A percentile compares a stretch with the other conserved stretches of the same genome.
phyloP scores from a whole-genome alignment of 2,888 invertebrate species.

The Hoplodrina ambigua region DNA sequence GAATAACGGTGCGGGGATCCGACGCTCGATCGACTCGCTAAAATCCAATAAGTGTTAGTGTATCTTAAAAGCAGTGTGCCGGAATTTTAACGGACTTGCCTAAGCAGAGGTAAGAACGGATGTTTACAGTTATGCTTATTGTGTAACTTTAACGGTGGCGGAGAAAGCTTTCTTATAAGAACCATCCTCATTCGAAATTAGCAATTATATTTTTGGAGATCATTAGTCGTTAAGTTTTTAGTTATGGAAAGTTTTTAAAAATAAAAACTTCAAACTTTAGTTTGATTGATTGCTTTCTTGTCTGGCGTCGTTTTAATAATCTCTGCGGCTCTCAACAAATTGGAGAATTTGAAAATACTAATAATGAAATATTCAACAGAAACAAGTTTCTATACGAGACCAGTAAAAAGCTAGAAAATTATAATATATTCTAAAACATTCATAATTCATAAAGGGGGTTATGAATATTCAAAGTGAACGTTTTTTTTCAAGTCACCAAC shows the following conservation, averaged over 20 bases:
- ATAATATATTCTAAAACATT: slow-evolving; percentile 67
- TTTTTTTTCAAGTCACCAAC: slow-evolving; percentile 68
- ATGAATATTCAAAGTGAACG: slow-evolving; percentile 79
- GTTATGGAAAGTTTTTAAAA: slow-evolving; percentile 41
- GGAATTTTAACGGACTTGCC: slow-evolving; percentile 90
- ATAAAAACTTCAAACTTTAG: slow-evolving; percentile 18
- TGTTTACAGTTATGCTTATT: slow-evolving; percentile 89
- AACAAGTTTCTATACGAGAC: slow-evolving; percentile 67
- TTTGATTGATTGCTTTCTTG: slow-evolving; percentile 35
- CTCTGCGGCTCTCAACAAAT: slow-evolving; percentile 21
- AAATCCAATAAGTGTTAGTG: slow-evolving; percentile 88
- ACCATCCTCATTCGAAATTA: slow-evolving; percentile 62
- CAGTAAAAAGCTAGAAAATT: slow-evolving; percentile 66
- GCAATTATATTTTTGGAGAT: slow-evolving; percentile 40
- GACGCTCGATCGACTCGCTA: slow-evolving; percentile 87
- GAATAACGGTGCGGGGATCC: slow-evolving; percentile 87
- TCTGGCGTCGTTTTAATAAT: slow-evolving; percentile 27
- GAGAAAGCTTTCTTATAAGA: slow-evolving; percentile 76
- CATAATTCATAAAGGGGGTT: slow-evolving; percentile 68
- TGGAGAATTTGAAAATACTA: slow-evolving; percentile 30
- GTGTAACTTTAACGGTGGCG: slow-evolving; percentile 82
- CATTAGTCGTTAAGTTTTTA: slow-evolving; percentile 32
- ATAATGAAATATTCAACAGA: slow-evolving; percentile 57
- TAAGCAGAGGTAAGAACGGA: slow-evolving; percentile 87
- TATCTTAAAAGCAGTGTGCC: slow-evolving; percentile 84